Conservation (phyloP, 2,113 vertebrate species). For the Perca flavescens region DNA sequence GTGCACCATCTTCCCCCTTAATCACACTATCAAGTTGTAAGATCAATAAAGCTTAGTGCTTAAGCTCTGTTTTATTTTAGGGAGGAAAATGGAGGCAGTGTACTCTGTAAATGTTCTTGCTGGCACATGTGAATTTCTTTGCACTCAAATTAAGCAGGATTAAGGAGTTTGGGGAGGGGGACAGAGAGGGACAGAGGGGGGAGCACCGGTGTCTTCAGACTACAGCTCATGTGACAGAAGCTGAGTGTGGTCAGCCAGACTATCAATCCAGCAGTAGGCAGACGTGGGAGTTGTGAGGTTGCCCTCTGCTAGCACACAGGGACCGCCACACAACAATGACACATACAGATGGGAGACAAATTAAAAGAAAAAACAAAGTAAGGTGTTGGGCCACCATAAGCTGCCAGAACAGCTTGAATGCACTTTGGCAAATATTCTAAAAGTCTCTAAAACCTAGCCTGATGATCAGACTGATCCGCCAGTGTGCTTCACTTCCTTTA, state of each 20-base stretch:
- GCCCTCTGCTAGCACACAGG: constrained; percentile 13
- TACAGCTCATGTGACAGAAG: constrained; percentile 91
- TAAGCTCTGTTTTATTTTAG: constrained; percentile 85
- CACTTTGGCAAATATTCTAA: constrained; percentile 12
- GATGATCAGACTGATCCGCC: background rate
- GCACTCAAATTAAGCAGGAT: constrained; percentile 96
- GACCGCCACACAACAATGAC: constrained; percentile 1
- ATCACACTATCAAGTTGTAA: constrained; percentile 87
- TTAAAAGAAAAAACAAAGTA: constrained; percentile 3
- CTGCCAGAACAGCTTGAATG: background rate
- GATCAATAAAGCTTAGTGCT: constrained; percentile 89
- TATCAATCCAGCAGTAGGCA: constrained; percentile 47
- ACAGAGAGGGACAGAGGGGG: constrained; percentile 54
- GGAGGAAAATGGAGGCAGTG: constrained; percentile 88
- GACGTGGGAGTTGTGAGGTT: constrained; percentile 1
- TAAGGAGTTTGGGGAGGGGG: constrained; percentile 76
- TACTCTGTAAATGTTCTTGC: constrained; percentile 91
- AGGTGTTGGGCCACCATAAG: constrained; percentile 1
- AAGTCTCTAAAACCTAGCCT: background rate
- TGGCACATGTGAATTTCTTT: constrained; percentile 94
- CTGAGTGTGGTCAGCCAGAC: constrained; percentile 81
- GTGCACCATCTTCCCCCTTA: constrained; percentile 78
- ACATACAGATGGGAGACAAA: constrained; percentile 14
- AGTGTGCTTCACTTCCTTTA: background rate
- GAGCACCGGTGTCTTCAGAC: constrained; percentile 58